phyloP scores from a whole-genome alignment of 1,140 invertebrate genomes.

The Panulirus ornatus region DNA sequence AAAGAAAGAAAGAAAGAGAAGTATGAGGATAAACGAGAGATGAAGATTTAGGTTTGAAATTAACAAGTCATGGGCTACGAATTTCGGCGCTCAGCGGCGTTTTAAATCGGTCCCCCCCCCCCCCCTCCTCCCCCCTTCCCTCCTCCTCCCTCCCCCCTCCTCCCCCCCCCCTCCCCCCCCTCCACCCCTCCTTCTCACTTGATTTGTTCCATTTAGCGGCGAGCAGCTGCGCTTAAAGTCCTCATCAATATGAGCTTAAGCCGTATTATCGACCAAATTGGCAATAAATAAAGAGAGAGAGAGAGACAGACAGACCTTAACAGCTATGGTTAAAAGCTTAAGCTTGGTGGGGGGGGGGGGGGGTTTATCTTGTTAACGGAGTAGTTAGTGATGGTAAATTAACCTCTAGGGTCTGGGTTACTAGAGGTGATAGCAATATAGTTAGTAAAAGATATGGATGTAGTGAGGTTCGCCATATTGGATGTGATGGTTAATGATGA shows the following conservation, averaged over 20 bases:
- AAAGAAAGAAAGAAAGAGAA: neutral
- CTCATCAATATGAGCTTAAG: constrained; percentile 53
- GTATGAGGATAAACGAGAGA: neutral
- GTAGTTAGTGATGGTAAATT: neutral
- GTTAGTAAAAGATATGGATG: too few species aligned
- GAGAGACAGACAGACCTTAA: too few species aligned
- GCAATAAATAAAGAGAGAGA: constrained; percentile 52
- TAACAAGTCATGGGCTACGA: neutral
- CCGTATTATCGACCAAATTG: constrained; percentile 61
- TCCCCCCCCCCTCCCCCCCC: constrained; percentile 5
- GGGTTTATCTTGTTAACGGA: neutral
- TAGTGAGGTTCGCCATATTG: too few species aligned
- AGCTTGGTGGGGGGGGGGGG: neutral
- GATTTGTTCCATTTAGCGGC: constrained; percentile 51
- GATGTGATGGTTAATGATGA: too few species aligned
- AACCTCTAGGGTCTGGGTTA: too few species aligned
- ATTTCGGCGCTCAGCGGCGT: constrained; percentile 16
- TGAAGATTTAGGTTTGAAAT: neutral
- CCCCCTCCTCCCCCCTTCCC: neutral
- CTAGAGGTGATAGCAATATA: too few species aligned
- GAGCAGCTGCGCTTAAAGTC: constrained; percentile 46
- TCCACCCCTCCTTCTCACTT: constrained; percentile 39
- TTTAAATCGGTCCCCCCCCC: neutral
- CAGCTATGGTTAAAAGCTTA: constrained; percentile 36
- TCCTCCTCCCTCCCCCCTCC: neutral